These are phyloP conservation scores for Phalacrocorax carbo DNA, from an alignment of 2,113 vertebrate species.

Conservation along the genomic window DNA sequence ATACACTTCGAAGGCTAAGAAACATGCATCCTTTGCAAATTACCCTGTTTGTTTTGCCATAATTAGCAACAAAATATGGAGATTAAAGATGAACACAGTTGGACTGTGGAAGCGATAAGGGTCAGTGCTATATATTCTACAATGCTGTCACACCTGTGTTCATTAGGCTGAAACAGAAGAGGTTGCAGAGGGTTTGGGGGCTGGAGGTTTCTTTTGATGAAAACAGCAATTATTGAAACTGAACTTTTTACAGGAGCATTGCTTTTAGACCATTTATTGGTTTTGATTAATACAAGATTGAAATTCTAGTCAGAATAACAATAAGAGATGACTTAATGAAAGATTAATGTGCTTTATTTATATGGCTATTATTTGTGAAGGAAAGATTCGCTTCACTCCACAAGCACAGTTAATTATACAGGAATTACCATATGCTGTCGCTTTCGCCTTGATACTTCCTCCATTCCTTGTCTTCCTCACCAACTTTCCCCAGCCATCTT, in stretches of 20 bases:
- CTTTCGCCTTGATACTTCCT: not conserved
- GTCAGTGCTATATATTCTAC: not conserved
- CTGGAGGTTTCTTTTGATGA: not conserved
- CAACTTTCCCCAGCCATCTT: not conserved
- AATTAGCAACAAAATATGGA: not conserved
- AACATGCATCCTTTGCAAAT: not conserved
- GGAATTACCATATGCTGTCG: not conserved
- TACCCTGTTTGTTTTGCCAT: not conserved
- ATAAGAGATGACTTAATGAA: conserved; percentile 11
- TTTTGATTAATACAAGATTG: not conserved
- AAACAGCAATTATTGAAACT: not conserved
- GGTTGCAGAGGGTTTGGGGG: not conserved
- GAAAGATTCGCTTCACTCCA: not conserved
- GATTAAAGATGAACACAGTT: not conserved
- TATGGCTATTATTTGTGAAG: not conserved
- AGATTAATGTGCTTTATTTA: conserved; percentile 30
- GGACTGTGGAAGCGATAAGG: not conserved
- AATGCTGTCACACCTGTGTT: not conserved
- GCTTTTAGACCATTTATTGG: not conserved
- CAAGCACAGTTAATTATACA: not conserved
- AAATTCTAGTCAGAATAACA: conserved; percentile 1
- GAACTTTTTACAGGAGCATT: not conserved
- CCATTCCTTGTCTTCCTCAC: not conserved
- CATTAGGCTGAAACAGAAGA: not conserved
- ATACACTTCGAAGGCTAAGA: not conserved